A percentile compares a stretch with the other conserved stretches of the same genome.
phyloP scores from a whole-genome alignment of 2,888 invertebrate genomes.

The Rhorus exstirpatorius region DNA sequence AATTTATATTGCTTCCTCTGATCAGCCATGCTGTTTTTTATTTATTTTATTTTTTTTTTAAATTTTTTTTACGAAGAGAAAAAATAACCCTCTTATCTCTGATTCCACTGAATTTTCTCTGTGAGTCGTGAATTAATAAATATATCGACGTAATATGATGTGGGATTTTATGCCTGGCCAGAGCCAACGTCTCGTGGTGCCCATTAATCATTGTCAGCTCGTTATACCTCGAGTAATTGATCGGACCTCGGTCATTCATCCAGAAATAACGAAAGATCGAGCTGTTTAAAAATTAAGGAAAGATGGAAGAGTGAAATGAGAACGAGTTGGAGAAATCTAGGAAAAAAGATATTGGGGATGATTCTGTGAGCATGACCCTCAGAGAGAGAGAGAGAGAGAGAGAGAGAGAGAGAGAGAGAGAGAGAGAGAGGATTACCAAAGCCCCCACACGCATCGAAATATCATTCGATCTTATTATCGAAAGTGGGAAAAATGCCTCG shows the following conservation, averaged over 20 bases:
- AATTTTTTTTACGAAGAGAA: neutral
- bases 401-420: neutral
- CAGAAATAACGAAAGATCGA: conserved; percentile 12
- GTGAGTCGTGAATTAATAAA: conserved; percentile 1
- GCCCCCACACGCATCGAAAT: neutral
- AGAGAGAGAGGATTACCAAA: neutral
- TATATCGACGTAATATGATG: conserved; percentile 3
- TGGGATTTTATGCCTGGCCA: neutral
- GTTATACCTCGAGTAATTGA: neutral
- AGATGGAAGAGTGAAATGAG: neutral
- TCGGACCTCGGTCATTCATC: conserved; percentile 15
- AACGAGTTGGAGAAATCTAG: neutral
- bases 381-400: neutral
- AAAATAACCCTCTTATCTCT: neutral
- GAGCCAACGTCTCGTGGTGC: neutral
- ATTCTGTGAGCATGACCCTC: neutral
- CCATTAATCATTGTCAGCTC: conserved; percentile 44
- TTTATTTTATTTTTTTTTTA: no score
- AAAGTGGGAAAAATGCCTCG: neutral
- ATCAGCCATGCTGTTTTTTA: neutral
- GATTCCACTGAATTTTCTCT: conserved; percentile 9
- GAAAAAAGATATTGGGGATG: neutral
- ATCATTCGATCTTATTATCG: conserved; percentile 11
- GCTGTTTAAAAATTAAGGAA: no score
- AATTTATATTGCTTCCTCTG: neutral